phyloP scores from a whole-genome alignment of 2,113 vertebrate genomes.

The Condylura cristata region DNA sequence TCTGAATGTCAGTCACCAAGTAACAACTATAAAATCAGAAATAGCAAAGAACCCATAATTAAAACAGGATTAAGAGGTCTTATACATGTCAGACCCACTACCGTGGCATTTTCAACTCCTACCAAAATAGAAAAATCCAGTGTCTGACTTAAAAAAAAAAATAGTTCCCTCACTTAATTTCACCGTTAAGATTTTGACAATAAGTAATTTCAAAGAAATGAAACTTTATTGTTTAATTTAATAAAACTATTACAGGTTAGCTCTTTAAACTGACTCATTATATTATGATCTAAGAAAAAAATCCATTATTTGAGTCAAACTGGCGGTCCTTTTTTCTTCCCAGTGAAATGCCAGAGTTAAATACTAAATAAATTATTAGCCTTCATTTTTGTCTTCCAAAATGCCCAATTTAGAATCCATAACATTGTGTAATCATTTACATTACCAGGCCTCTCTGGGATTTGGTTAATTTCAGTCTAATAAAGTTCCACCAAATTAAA shows the following conservation, averaged over 20 bases:
- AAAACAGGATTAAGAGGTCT: slow-evolving; percentile 64
- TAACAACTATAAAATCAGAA: slow-evolving; percentile 63
- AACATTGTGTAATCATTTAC: slow-evolving; percentile 66
- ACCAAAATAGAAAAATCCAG: slow-evolving; percentile 6
- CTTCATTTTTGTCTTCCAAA: slow-evolving; percentile 61
- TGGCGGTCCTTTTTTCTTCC: neutral
- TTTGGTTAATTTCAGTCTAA: slow-evolving; percentile 48
- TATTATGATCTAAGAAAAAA: slow-evolving; percentile 5
- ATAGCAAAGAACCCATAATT: slow-evolving; percentile 69
- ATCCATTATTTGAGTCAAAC: slow-evolving; percentile 39
- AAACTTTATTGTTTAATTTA: slow-evolving; percentile 65
- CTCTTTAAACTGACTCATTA: slow-evolving; percentile 38
- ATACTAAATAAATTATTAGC: slow-evolving; percentile 38
- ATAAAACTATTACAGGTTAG: slow-evolving; percentile 28
- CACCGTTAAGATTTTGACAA: slow-evolving; percentile 30
- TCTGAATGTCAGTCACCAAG: slow-evolving; percentile 64
- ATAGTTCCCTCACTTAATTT: slow-evolving; percentile 41
- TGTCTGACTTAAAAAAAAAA: slow-evolving; percentile 25
- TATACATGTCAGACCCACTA: slow-evolving; percentile 54
- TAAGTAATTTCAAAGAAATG: slow-evolving; percentile 56
- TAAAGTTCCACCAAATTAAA: slow-evolving; percentile 62
- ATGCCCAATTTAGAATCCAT: slow-evolving; percentile 31
- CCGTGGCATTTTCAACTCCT: neutral
- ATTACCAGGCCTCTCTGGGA: slow-evolving; percentile 33
- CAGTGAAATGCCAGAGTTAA: slow-evolving; percentile 30